phyloP scores from a whole-genome alignment of 1,140 invertebrate genomes.

The Nasonia giraulti region DNA sequence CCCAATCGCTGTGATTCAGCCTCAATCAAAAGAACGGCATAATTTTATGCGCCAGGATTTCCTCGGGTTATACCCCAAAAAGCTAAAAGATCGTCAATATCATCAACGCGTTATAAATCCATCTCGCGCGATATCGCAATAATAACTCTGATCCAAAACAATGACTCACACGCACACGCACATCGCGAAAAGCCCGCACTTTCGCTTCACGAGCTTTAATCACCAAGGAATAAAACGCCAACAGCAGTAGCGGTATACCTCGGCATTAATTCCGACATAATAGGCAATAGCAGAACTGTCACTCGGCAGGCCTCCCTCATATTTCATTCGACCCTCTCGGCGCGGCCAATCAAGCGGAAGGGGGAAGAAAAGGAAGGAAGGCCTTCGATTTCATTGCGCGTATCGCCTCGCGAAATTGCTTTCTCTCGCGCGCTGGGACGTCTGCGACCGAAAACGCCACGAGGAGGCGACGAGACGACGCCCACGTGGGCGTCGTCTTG shows the following conservation, averaged over 20 bases:
- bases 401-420: constrained; percentile 7
- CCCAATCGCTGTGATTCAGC: no score
- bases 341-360: neutral
- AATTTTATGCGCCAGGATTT: no score
- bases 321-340: constrained; percentile 1
- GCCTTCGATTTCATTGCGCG: constrained; percentile 5
- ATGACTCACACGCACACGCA: neutral
- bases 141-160: neutral
- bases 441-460: neutral
- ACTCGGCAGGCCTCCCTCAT: neutral
- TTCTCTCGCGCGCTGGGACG: neutral
- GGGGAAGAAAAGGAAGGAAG: neutral
- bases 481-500: neutral
- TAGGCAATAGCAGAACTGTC: constrained; percentile 9
- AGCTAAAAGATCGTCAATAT: no score
- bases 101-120: no score
- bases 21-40: no score
- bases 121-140: no score
- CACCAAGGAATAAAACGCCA: neutral
- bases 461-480: neutral
- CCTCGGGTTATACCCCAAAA: no score
- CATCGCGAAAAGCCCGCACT: no score
- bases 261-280: neutral
- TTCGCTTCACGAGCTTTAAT: neutral
- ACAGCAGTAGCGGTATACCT: neutral